phyloP scores from a whole-genome alignment of 2,888 invertebrate species.

The Melieria omissa region DNA sequence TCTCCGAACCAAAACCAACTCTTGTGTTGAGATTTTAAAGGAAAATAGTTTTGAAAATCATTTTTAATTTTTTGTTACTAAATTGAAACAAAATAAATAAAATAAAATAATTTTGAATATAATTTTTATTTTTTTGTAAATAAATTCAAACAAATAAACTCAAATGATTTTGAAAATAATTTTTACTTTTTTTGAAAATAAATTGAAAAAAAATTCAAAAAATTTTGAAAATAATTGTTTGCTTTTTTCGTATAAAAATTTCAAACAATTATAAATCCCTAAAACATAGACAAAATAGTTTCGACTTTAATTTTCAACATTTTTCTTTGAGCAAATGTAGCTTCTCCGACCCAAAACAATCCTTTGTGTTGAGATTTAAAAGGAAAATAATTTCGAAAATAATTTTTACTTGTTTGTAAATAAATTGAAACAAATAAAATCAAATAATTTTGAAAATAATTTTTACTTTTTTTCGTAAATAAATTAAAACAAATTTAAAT shows the following conservation, averaged over 20 bases:
- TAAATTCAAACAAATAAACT: neutral
- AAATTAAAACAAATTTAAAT: constrained; percentile 1
- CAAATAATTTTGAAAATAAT: neutral
- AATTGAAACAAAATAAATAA: too few relatives aligned
- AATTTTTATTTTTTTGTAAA: neutral
- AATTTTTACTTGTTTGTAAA: neutral
- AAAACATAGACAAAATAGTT: neutral
- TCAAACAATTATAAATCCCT: neutral
- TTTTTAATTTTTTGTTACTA: too few relatives aligned
- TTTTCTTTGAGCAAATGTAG: neutral
- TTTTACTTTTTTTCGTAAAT: neutral
- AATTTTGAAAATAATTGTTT: too few relatives aligned
- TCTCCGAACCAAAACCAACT: neutral
- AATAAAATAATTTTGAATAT: too few relatives aligned
- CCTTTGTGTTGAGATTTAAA: neutral
- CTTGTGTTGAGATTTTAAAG: neutral
- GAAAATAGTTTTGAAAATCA: neutral
- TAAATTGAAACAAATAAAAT: neutral
- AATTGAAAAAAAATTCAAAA: too few relatives aligned
- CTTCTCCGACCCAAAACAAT: neutral
- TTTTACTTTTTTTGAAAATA: too few relatives aligned
- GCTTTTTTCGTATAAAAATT: too few relatives aligned
- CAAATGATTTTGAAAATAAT: too few relatives aligned
- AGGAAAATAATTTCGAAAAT: neutral
- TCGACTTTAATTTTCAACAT: neutral